Evolutionary conservation across 2,888 invertebrate species (phyloP), one percentile per base, ranked within the genome.

Genomic region (Drosophila pseudotakahashii): DNA sequence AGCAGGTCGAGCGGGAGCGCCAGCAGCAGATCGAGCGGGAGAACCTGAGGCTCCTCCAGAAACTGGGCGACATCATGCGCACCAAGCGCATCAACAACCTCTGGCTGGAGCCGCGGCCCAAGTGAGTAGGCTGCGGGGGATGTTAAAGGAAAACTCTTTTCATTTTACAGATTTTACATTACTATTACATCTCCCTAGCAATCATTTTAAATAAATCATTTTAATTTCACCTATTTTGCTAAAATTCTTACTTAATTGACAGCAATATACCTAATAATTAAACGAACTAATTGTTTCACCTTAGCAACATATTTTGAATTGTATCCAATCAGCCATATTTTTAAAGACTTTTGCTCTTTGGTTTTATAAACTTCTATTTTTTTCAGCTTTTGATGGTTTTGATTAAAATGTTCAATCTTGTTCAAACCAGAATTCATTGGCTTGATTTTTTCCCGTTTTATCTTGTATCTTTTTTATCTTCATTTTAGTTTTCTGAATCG

Each of bases 1-100:
- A 93, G 54, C 95, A 96, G 89, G 93, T 93, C 41, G 96, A 96
- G 92, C 92, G 92, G 37, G 96, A 96, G 87, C 93, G 96, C 41
- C 93, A 93, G 77, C 90, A 92, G 63, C 93, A 93, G 91, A 95
- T 96, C 47, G 94, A 94, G 90, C 92, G 92, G 54, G 95, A 96
- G 85, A 96, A 96, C 92, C 93, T 94, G 81, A 93, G 94, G 47
- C 91, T 96, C 62, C 92, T 96, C 78, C 95, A 95, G 91, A 94
- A 95, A 52, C 93, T 96, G 75, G 93, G 93, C 62, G 93, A 93
- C 76, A 94, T 96, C 79, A 96, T 95, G 95, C 92, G 92, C 67
- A 94, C 93, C 39, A 95, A 94, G 87, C 92, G 96, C 47, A 93
- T 96, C 41, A 95, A 95, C 80, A 95, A 96, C 89, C 93, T 93